Conservation (phyloP, 1,140 invertebrate genomes). For the Drosophila elegans region DNA sequence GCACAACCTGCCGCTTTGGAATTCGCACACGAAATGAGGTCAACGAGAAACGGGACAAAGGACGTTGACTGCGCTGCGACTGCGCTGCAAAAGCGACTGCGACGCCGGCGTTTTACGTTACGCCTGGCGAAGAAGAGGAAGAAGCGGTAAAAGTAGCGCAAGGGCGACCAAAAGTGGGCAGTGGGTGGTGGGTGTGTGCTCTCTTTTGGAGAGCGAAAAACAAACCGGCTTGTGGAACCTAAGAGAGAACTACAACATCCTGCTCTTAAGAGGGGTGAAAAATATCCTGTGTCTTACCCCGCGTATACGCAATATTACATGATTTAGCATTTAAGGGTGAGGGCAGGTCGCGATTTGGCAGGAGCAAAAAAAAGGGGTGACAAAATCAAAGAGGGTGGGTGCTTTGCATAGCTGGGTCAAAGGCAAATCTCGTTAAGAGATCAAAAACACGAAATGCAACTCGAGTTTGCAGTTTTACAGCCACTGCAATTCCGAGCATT, state of each 20-base stretch:
- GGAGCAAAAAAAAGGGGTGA: neutral
- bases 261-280: constrained; percentile 20
- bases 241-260: constrained; percentile 12
- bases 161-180: constrained; percentile 69
- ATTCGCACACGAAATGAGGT: constrained; percentile 84
- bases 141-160: constrained; percentile 71
- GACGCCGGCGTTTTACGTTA: constrained; percentile 66
- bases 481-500: constrained; percentile 39
- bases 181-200: constrained; percentile 44
- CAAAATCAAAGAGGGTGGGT: constrained; percentile 2
- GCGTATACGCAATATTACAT: constrained; percentile 70
- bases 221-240: constrained; percentile 51
- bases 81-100: constrained; percentile 23
- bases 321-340: constrained; percentile 35
- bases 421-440: constrained; percentile 45
- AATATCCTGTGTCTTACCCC: constrained; percentile 9
- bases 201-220: constrained; percentile 1
- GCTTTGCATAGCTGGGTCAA: constrained; percentile 13
- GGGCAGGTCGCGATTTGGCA: constrained; percentile 27
- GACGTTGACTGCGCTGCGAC: constrained; percentile 34
- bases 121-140: constrained; percentile 55
- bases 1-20: constrained; percentile 80
- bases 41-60: constrained; percentile 79
- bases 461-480: constrained; percentile 42
- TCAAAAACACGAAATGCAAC: constrained; percentile 17